Evolutionary conservation across 2,888 invertebrate genomes (phyloP).

Genomic region (Agonum fuliginosum): DNA sequence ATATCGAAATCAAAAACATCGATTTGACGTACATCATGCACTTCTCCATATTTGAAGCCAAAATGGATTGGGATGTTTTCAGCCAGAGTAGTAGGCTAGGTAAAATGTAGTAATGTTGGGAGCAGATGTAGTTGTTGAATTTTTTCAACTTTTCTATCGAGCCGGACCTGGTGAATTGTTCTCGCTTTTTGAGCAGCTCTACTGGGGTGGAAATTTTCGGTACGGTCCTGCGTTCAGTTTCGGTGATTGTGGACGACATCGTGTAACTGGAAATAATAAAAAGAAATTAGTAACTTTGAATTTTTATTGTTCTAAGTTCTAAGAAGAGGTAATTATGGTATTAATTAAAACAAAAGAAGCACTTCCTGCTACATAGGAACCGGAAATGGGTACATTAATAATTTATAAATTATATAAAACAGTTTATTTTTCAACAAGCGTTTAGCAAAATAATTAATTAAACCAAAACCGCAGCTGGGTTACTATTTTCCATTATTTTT

Average conservation of each 20-base stretch:
- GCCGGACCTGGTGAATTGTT: slow-evolving; percentile 66
- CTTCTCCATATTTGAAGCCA: slow-evolving; percentile 66
- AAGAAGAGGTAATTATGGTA: no score
- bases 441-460: no score
- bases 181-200: slow-evolving; percentile 61
- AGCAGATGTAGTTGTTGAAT: slow-evolving; percentile 70
- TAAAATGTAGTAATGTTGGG: slow-evolving; percentile 68
- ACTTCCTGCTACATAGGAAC: no score
- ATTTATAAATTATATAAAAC: no score
- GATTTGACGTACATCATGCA: slow-evolving; percentile 66
- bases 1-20: slow-evolving; percentile 49
- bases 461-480: no score
- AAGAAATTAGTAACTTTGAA: not conserved
- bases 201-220: not conserved
- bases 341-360: no score
- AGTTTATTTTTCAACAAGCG: no score
- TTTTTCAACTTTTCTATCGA: slow-evolving; percentile 69
- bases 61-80: slow-evolving; percentile 67
- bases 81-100: slow-evolving; percentile 68
- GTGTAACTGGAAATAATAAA: not conserved
- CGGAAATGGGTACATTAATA: no score
- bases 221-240: slow-evolving; percentile 37
- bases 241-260: slow-evolving; percentile 49
- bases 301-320: not conserved
- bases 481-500: no score